Evolutionary conservation across 2,113 vertebrate species (phyloP).

Genomic region (Grallaria varia): DNA sequence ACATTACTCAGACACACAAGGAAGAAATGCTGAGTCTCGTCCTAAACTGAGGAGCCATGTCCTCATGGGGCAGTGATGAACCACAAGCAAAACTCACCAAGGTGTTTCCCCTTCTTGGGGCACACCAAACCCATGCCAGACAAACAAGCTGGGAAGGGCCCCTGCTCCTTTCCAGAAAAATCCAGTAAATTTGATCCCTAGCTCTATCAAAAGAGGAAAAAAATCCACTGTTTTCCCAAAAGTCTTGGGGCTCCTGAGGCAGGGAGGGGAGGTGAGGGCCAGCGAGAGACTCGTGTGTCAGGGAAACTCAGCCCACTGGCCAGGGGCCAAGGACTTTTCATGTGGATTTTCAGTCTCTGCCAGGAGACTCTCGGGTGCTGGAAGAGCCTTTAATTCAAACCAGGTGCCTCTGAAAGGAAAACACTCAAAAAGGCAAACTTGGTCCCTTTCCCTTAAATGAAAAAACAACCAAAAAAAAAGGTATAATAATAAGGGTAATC

Average conservation of each 20-base stretch:
- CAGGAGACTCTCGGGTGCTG: conserved; percentile 72
- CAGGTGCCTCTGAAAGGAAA: conserved; percentile 70
- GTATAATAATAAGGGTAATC: neutral
- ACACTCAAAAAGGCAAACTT: conserved; percentile 50
- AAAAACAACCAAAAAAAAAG: neutral
- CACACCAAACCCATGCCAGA: neutral
- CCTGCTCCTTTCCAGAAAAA: conserved; percentile 59
- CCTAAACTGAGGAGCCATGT: neutral
- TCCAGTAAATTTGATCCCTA: conserved; percentile 19
- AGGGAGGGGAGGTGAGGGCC: neutral
- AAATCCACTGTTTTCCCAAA: neutral
- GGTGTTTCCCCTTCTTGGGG: neutral
- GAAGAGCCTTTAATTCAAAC: conserved; percentile 73
- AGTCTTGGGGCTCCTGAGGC: neutral
- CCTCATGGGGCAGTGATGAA: no score
- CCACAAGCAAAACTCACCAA: neutral
- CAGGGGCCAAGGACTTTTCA: conserved; percentile 52
- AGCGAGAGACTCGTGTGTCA: conserved; percentile 17
- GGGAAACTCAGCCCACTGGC: conserved; percentile 53
- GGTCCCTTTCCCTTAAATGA: neutral
- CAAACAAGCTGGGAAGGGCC: neutral
- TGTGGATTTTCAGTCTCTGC: conserved; percentile 65
- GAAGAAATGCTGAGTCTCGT: neutral
- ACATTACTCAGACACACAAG: neutral
- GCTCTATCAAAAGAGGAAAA: neutral